Conservation (phyloP, 2,113 vertebrate species). For the Caranx melampygus region DNA sequence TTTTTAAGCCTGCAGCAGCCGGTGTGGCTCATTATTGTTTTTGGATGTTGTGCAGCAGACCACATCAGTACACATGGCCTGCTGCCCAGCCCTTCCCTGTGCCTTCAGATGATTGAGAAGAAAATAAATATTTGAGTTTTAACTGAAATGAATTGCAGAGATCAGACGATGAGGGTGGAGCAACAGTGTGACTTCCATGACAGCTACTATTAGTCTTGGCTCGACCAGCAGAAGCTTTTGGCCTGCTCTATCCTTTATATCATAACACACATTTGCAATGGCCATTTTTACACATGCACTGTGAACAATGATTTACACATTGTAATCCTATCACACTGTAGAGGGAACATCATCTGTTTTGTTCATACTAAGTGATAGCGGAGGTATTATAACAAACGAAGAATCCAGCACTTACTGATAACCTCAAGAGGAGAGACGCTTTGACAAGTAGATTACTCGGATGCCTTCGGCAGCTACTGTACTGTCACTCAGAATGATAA, state of each 20-base stretch:
- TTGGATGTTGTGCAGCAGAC: constrained; percentile 20
- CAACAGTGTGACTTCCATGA: constrained; percentile 4
- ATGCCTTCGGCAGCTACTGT: constrained; percentile 80
- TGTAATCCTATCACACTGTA: constrained; percentile 44
- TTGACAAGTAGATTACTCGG: constrained; percentile 65
- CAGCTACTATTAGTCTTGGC: constrained; percentile 12
- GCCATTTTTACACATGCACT: constrained; percentile 41
- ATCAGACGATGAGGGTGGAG: not conserved
- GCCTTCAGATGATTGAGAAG: constrained; percentile 54
- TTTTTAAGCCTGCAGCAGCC: constrained; percentile 8
- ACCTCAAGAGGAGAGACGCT: constrained; percentile 56
- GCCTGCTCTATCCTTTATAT: constrained; percentile 40
- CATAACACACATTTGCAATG: constrained; percentile 35
- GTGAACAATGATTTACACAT: constrained; percentile 57
- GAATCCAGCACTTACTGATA: constrained; percentile 68
- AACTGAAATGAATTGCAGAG: constrained; percentile 6
- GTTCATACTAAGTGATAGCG: constrained; percentile 61
- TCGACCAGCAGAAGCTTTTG: not conserved
- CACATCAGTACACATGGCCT: constrained; percentile 10
- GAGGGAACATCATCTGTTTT: constrained; percentile 39
- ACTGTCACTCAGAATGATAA: constrained; percentile 71
- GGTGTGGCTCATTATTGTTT: constrained; percentile 21
- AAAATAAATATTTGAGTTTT: constrained; percentile 26
- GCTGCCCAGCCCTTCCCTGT: constrained; percentile 38
- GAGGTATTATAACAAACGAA: constrained; percentile 54